phyloP scores from a whole-genome alignment of 2,113 vertebrate genomes.

The Marcusenius ussheri region DNA sequence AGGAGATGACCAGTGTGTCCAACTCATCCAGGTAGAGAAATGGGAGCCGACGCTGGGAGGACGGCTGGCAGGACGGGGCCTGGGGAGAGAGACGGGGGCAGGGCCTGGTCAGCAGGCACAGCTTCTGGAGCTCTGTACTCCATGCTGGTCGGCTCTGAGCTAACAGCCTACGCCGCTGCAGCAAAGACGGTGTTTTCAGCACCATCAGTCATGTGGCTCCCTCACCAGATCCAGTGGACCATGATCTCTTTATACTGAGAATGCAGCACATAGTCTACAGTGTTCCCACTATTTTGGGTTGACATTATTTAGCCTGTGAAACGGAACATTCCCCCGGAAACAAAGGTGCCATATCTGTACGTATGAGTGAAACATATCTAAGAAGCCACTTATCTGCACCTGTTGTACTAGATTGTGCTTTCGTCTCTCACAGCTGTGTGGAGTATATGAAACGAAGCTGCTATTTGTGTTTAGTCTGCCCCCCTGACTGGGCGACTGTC shows the following conservation, averaged over 20 bases:
- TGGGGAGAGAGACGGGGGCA: neutral
- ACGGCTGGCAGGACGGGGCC: constrained; percentile 43
- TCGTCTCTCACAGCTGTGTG: neutral
- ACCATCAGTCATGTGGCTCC: neutral
- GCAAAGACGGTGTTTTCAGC: neutral
- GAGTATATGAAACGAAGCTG: neutral
- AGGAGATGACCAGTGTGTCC: constrained; percentile 43
- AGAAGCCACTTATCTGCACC: neutral
- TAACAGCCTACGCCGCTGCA: neutral
- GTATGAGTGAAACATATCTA: neutral
- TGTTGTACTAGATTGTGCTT: neutral
- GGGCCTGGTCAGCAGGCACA: neutral
- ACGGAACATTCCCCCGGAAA: neutral
- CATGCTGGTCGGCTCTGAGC: neutral
- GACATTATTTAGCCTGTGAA: neutral
- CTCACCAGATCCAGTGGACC: neutral
- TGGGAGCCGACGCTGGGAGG: constrained; percentile 32
- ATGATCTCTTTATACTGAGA: neutral
- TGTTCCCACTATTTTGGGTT: neutral
- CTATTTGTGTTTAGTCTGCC: neutral
- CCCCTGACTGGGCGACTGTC: neutral
- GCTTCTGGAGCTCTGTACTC: neutral
- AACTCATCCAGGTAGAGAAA: constrained; percentile 54
- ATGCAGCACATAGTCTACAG: neutral
- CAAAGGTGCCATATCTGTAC: neutral